A percentile compares a stretch with the other conserved stretches of the same genome.
These are phyloP conservation scores for Cataglyphis rosenhaueri DNA, from an alignment of 2,888 invertebrate species.

Conservation along the genomic window DNA sequence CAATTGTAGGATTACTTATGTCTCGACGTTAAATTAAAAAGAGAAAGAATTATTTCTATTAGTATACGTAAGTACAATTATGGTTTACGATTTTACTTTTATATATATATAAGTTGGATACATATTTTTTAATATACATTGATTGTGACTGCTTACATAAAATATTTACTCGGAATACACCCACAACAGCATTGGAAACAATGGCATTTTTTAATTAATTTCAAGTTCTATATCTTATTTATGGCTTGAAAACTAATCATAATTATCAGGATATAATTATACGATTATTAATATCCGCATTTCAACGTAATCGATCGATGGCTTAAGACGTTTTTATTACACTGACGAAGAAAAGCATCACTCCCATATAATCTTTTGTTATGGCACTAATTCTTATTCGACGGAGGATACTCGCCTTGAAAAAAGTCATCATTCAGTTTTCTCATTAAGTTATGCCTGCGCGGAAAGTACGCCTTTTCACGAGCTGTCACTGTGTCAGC, in stretches of 20 bases:
- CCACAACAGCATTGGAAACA: background rate
- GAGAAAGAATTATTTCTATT: background rate
- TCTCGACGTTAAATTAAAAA: background rate
- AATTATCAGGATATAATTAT: background rate
- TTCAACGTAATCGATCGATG: constrained; percentile 28
- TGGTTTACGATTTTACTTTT: background rate
- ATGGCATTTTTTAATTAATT: background rate
- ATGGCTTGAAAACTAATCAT: background rate
- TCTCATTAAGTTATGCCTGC: constrained; percentile 64
- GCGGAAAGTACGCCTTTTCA: constrained; percentile 45
- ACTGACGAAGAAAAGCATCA: constrained; percentile 26
- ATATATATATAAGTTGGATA: too few species aligned
- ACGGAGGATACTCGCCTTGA: constrained; percentile 40
- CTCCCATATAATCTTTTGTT: constrained; percentile 54
- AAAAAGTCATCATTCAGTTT: constrained; percentile 54
- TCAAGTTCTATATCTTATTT: constrained; percentile 2
- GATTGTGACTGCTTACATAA: background rate
- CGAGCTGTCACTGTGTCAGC: constrained; percentile 48
- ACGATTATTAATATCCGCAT: constrained; percentile 25
- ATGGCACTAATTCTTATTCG: constrained; percentile 49
- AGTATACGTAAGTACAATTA: background rate
- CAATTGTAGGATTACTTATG: background rate
- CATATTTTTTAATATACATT: background rate
- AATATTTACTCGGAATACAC: background rate
- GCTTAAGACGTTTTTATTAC: constrained; percentile 39